These are phyloP conservation scores for Calycopis cecrops DNA, from an alignment of 1,140 invertebrate genomes.

Conservation along the genomic window DNA sequence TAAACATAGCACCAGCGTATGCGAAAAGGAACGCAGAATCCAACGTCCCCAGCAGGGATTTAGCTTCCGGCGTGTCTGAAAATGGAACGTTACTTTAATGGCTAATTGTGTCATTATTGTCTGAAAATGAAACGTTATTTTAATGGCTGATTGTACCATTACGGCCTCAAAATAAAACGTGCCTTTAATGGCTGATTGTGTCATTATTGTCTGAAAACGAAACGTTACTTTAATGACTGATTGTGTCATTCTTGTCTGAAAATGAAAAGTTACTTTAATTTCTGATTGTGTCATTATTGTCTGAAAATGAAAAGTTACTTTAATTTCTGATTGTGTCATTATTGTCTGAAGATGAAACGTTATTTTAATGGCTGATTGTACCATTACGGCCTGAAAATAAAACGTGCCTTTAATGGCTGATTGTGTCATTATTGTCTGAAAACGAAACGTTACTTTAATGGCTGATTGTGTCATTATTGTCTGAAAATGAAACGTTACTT, in stretches of 20 bases:
- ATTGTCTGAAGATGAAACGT: no score
- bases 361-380: no score
- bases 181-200: background rate
- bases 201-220: conserved; percentile 85
- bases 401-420: no score
- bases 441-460: conserved; percentile 41
- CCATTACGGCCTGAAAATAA: no score
- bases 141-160: no score
- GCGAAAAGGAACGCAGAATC: conserved; percentile 95
- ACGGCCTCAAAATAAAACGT: conserved; percentile 80
- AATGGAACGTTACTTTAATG: conserved; percentile 41
- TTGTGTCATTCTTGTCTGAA: no score
- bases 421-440: conserved; percentile 76
- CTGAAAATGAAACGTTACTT: conserved; percentile 74
- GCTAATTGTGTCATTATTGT: no score
- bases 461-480: no score
- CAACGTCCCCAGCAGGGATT: conserved; percentile 88
- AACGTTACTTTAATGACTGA: conserved; percentile 16
- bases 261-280: no score
- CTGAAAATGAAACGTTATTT: conserved; percentile 74
- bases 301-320: no score
- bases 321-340: no score
- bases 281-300: no score
- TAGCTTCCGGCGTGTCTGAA: conserved; percentile 86
- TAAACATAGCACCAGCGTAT: conserved; percentile 96